Evolutionary conservation across 1,140 invertebrate species (phyloP).

Genomic region (Ips typographus): DNA sequence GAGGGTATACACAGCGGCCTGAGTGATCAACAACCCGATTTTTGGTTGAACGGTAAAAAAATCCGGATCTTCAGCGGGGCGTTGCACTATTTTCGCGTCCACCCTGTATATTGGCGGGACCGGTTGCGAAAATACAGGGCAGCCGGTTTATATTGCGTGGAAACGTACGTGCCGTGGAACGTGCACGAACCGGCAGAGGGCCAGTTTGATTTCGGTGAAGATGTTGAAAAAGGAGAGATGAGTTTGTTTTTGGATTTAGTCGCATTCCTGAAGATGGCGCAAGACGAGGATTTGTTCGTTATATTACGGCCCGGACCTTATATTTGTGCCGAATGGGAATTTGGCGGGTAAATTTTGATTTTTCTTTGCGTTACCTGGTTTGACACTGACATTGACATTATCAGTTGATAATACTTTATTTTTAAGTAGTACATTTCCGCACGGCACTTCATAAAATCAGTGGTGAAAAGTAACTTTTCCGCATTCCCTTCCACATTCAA

Average conservation of each 20-base stretch:
- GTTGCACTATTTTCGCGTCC: constrained; percentile 89
- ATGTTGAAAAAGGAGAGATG: constrained; percentile 72
- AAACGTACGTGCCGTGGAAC: constrained; percentile 95
- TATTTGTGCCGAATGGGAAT: constrained; percentile 85
- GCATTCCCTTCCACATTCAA: too few species aligned
- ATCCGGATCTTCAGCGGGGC: constrained; percentile 63
- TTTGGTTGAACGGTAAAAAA: constrained; percentile 45
- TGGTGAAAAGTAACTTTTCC: too few species aligned
- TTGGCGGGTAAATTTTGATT: constrained; percentile 46
- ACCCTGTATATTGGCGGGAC: constrained; percentile 58
- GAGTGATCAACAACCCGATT: constrained; percentile 40
- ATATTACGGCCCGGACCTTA: constrained; percentile 90
- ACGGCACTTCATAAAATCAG: too few species aligned
- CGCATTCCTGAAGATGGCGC: constrained; percentile 76
- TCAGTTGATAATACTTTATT: not conserved
- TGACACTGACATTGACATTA: not conserved
- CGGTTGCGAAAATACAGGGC: constrained; percentile 74
- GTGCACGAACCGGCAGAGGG: constrained; percentile 72
- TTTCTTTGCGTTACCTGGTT: not conserved
- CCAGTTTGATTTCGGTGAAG: constrained; percentile 66
- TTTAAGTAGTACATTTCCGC: too few species aligned
- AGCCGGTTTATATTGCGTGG: constrained; percentile 84
- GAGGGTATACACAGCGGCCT: constrained; percentile 43
- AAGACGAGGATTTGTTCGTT: constrained; percentile 79
- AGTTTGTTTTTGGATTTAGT: constrained; percentile 56